Evolutionary conservation across 2,888 invertebrate species (phyloP), one percentile per base, ranked within the genome.

Genomic region (Drosophila fulvimacula): DNA sequence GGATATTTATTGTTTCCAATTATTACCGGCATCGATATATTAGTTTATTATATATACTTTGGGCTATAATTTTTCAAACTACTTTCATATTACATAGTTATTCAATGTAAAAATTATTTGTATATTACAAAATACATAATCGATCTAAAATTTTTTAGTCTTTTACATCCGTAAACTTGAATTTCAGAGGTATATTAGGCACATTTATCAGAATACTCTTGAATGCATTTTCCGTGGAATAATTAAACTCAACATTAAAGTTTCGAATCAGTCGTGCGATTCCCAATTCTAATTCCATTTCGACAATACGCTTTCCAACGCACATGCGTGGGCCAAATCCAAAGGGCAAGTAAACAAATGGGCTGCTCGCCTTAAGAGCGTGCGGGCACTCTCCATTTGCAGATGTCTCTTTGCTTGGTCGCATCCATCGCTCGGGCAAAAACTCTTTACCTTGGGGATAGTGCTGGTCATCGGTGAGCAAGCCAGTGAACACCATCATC

Each of bases 371-470:
- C 42, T 88, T 90, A 83, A 96, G 95, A 59, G 96, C 92, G 79
- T 96, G 95, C 0, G 96, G 94, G 84, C 96, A 93, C 83, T 95
- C 93, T 0, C 95, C 96, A 5, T 42, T 56, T 2, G 95, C 59
- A 93, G 21, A 24, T n/a, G 58, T 19, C 7, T 73, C 68, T 10
- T 60, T 65, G 15, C 32, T 30, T 9, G 49, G 41, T 0, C 91
- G 79, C 19, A 94, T 62, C 97, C 97, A 97, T 49, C 97, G 93
- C 89, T 97, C 96, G 0, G 97, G 97, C 38, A 95, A 89, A 88
- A 94, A 97, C 73, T 94, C 93, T 0, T 93, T 88, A 3, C 95
- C 93, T 11, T 93, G 92, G 0, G 94, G 93, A 85, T 95, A 96
- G 79, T 96, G 94, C 57, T 78, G 55, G 2, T 94, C 93, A 36